Conservation (phyloP, 2,113 vertebrate genomes). For the Pelusios castaneus region DNA sequence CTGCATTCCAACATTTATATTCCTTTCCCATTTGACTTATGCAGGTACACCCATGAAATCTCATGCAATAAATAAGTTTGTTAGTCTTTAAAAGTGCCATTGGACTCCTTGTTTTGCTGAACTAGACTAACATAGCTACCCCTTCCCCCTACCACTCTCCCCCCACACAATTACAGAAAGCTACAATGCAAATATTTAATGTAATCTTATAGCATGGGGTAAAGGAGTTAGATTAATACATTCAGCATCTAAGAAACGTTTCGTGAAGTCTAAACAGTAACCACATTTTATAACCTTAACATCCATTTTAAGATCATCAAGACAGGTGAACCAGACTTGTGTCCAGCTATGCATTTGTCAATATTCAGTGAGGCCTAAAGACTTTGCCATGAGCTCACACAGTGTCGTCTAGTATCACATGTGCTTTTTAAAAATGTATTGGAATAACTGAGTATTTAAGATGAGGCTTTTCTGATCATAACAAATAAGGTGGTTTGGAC, state of each 20-base stretch:
- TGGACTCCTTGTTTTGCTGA: too few species aligned
- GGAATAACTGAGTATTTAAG: conserved; percentile 11
- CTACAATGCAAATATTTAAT: neutral
- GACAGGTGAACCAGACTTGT: neutral
- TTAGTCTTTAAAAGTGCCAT: too few species aligned
- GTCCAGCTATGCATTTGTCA: neutral
- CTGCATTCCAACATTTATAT: too few species aligned
- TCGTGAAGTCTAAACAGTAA: neutral
- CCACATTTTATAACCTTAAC: neutral
- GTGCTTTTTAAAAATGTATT: conserved; percentile 63
- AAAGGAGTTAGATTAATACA: neutral
- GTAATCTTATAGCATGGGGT: neutral
- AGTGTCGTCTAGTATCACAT: neutral
- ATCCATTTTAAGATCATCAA: neutral
- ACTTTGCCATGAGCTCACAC: neutral
- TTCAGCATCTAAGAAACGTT: neutral
- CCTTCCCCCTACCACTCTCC: too few species aligned
- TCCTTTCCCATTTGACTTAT: too few species aligned
- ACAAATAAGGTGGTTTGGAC: neutral
- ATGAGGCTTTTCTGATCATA: neutral
- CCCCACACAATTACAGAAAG: too few species aligned
- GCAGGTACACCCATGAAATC: too few species aligned
- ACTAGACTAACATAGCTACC: too few species aligned
- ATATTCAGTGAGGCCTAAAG: neutral
- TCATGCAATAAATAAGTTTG: too few species aligned